phyloP scores from a whole-genome alignment of 1,140 invertebrate species.

The Conus betulinus region DNA sequence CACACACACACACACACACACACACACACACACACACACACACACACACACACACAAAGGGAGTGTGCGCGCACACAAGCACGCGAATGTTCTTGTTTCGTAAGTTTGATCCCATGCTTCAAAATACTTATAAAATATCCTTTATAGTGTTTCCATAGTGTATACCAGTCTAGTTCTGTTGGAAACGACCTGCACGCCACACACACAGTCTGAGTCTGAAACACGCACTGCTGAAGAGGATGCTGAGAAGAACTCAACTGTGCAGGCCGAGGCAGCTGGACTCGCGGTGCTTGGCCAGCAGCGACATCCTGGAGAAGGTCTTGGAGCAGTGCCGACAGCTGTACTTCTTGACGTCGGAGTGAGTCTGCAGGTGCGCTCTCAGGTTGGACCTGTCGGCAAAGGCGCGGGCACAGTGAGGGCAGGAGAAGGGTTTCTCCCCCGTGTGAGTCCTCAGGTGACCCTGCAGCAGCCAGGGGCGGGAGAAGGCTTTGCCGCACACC shows the following conservation, averaged over 20 bases:
- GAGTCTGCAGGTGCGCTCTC: conserved; percentile 96
- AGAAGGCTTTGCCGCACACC: conserved; percentile 85
- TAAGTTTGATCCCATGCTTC: neutral
- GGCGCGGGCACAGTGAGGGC: conserved; percentile 91
- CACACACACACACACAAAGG: too few relatives aligned
- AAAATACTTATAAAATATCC: too few relatives aligned
- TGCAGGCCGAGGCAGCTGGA: conserved; percentile 78
- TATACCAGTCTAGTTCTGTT: neutral
- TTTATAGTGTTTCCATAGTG: neutral
- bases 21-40: too few relatives aligned
- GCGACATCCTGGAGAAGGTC: conserved; percentile 98
- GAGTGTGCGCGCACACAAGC: too few relatives aligned
- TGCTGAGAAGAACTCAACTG: neutral
- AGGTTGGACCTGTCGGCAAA: conserved; percentile 97
- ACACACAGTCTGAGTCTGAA: neutral
- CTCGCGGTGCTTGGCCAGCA: conserved; percentile 94
- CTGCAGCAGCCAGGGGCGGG: conserved; percentile 67
- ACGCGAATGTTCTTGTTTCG: neutral
- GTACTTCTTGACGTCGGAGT: conserved; percentile 98
- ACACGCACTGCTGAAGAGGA: too few relatives aligned
- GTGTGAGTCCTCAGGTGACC: conserved; percentile 71
- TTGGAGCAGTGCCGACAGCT: conserved; percentile 94
- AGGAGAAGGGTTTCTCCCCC: conserved; percentile 70
- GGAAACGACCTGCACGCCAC: neutral
- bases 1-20: too few relatives aligned